Evolutionary conservation across 1,140 invertebrate species (phyloP).

Genomic region (Drosophila sechellia): DNA sequence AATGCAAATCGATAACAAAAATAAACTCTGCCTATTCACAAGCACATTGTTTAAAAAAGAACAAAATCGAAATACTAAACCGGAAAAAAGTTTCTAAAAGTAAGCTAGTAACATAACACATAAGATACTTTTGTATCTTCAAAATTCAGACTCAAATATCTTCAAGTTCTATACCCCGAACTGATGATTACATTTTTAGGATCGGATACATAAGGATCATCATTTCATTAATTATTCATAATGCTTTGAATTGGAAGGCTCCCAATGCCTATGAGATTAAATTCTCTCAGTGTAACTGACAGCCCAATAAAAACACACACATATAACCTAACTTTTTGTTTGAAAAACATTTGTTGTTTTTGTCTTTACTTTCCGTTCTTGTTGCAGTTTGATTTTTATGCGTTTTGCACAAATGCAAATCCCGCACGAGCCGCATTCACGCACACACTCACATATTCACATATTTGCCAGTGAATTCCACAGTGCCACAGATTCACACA

Average conservation of each 20-base stretch:
- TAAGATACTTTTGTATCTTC: no score
- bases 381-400: constrained; percentile 49
- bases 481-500: not conserved
- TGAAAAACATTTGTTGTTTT: constrained; percentile 43
- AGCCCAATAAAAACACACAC: not conserved
- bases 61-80: constrained; percentile 2
- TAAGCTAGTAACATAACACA: no score
- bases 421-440: constrained; percentile 13
- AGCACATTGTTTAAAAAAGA: constrained; percentile 27
- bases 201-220: no score
- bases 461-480: constrained; percentile 10
- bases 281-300: constrained; percentile 7
- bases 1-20: constrained; percentile 73
- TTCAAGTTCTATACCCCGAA: no score
- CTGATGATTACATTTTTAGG: no score
- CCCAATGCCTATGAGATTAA: not conserved
- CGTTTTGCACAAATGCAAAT: constrained; percentile 65
- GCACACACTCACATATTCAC: not conserved
- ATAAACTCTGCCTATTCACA: constrained; percentile 40
- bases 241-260: no score
- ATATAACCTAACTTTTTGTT: constrained; percentile 40
- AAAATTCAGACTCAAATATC: not conserved
- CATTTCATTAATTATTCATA: no score
- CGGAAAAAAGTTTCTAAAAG: not conserved
- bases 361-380: constrained; percentile 28